These are phyloP conservation scores for Microplitis mediator DNA, from an alignment of 1,140 invertebrate genomes.

Conservation along the genomic window DNA sequence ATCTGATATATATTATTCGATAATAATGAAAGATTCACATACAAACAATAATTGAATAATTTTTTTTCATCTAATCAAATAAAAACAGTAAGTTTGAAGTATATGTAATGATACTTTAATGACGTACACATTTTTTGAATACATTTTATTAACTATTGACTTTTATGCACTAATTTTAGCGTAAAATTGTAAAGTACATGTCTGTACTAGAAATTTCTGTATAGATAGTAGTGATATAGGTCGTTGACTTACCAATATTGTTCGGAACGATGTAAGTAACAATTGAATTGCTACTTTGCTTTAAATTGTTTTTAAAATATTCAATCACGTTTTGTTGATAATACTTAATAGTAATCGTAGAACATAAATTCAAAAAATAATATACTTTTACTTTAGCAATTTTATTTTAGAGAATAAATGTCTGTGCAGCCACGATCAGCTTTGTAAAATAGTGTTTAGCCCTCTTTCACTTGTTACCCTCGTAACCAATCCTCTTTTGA, in stretches of 20 bases:
- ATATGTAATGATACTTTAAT: no score
- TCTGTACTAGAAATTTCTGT: not conserved
- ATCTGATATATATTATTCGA: no score
- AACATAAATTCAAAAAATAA: not conserved
- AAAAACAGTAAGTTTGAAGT: no score
- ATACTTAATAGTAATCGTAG: not conserved
- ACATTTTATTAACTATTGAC: no score
- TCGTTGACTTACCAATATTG: constrained; percentile 28
- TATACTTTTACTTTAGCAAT: not conserved
- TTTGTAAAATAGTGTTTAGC: constrained; percentile 11
- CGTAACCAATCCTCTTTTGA: constrained; percentile 10
- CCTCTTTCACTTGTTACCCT: constrained; percentile 20
- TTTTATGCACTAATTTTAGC: not conserved
- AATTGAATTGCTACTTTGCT: not conserved
- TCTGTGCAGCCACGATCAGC: not conserved
- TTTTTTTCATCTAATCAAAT: no score
- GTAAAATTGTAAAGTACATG: not conserved
- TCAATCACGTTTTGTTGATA: not conserved
- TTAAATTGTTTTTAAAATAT: not conserved
- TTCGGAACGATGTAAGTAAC: not conserved
- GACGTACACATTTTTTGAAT: no score
- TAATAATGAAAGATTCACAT: no score
- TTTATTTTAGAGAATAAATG: not conserved
- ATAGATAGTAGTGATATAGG: constrained; percentile 8
- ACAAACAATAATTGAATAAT: no score